phyloP scores from a whole-genome alignment of 2,113 vertebrate genomes.

The Theropithecus gelada region DNA sequence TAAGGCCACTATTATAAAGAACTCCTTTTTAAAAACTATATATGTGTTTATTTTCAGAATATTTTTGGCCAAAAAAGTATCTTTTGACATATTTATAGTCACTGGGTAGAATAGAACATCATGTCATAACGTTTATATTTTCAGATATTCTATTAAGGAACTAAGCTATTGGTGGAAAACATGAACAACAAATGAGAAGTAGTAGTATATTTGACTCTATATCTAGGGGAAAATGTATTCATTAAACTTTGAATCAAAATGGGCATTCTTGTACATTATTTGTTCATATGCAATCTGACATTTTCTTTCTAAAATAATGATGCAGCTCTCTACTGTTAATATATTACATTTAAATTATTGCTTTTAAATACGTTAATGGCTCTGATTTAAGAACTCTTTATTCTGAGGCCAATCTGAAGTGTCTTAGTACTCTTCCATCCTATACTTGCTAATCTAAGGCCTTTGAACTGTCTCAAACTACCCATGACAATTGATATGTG shows the following conservation, averaged over 20 bases:
- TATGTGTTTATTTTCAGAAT: slow-evolving; percentile 18
- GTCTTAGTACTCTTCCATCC: not conserved
- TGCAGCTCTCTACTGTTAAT: not conserved
- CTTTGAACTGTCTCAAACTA: not conserved
- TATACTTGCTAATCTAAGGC: not conserved
- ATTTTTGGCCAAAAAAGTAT: not conserved
- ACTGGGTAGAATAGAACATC: not conserved
- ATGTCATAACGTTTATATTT: not conserved
- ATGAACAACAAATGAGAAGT: not conserved
- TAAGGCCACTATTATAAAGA: not conserved
- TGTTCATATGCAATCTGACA: not conserved
- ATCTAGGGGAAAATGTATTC: not conserved
- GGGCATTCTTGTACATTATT: not conserved
- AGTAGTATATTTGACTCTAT: not conserved
- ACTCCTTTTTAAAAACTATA: not conserved
- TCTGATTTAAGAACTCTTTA: not conserved
- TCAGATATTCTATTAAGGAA: not conserved
- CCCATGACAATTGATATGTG: no score
- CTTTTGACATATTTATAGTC: not conserved
- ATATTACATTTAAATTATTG: not conserved
- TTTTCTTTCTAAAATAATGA: not conserved
- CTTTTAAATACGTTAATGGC: not conserved
- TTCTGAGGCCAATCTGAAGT: not conserved
- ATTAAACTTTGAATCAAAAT: slow-evolving; percentile 32
- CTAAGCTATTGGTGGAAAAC: slow-evolving; percentile 33